Evolutionary conservation across 1,140 invertebrate species (phyloP).

Genomic region (Palaemon carinicauda): DNA sequence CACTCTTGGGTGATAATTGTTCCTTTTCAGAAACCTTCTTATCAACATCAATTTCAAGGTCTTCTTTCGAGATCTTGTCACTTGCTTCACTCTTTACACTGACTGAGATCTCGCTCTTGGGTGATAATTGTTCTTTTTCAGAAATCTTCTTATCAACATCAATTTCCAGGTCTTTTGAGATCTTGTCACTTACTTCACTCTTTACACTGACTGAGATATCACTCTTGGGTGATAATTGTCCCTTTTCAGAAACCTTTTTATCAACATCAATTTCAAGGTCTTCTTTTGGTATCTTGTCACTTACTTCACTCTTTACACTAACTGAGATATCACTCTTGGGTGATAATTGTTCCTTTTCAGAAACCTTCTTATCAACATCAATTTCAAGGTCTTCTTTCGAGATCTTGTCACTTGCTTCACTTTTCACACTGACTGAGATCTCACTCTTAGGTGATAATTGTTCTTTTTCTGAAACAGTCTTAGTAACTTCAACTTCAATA

Average conservation of each 20-base stretch:
- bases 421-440: background rate
- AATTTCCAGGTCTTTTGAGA: background rate
- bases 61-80: background rate
- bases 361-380: background rate
- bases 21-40: slow-evolving; percentile 6
- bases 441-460: background rate
- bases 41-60: background rate
- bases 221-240: slow-evolving; percentile 10
- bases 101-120: background rate
- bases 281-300: background rate
- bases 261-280: background rate
- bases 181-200: slow-evolving; percentile 17
- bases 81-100: slow-evolving; percentile 30
- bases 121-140: background rate
- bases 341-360: background rate
- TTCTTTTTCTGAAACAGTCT: background rate
- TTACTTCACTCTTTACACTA: slow-evolving; percentile 32
- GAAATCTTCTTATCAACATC: background rate
- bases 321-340: slow-evolving; percentile 33
- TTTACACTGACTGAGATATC: slow-evolving; percentile 22
- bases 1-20: slow-evolving; percentile 27
- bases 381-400: background rate
- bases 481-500: background rate
- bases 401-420: background rate
- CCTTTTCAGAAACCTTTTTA: background rate